Base-by-base conservation (phyloP, 2,888 invertebrate genomes). In the Xestia sexstrigata region DNA sequence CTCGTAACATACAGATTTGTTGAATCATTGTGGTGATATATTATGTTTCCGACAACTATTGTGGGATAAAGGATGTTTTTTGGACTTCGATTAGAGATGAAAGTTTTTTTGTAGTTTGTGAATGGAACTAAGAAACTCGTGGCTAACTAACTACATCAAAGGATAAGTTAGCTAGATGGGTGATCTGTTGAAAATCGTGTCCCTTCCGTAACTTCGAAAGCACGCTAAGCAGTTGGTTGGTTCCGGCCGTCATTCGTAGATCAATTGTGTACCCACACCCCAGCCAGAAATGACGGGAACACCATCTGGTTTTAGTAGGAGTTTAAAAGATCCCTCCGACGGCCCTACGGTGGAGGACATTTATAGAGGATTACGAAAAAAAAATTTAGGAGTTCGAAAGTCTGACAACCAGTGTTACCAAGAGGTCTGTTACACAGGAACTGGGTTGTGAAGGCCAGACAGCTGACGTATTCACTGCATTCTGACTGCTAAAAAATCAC, bases 1-100 rank as follows among this genome's bases (percentile, higher is more conserved):
- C 94, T 93, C 91, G 94, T 95, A 84, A 92, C 90, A 87, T 76
- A 82, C 76, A 90, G 91, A 92, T 94, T 91, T 93, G 95, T 94
- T 93, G 95, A 95, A 95, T 95, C 96, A 95, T 91, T 87, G 89
- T 82, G 83, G 73, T 88, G 69, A 87, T 82, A 83, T 89, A 86
- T 85, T 77, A 75, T 84, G 62, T 74, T 66, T 68, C 58, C 39
- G 74, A 63, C 70, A 63, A 63, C 60, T 68, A 58, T 60, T 35
- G 62, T 63, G 55, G 35, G 35, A 42, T 30, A 23, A 1, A 67
- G 5, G 62, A 6, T 49, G 42, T 49, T 70, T 78, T 75, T 58
- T 49, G 13, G 13, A 7, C 1, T 55, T n/a, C 17, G n/a, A 15
- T 45, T 17, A 35, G 45, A 49, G 9, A 30, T 8, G 49, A 47